Evolutionary conservation across 2,888 invertebrate genomes (phyloP), one percentile per base, ranked within the genome.

Genomic region (Eristalis arbustorum): DNA sequence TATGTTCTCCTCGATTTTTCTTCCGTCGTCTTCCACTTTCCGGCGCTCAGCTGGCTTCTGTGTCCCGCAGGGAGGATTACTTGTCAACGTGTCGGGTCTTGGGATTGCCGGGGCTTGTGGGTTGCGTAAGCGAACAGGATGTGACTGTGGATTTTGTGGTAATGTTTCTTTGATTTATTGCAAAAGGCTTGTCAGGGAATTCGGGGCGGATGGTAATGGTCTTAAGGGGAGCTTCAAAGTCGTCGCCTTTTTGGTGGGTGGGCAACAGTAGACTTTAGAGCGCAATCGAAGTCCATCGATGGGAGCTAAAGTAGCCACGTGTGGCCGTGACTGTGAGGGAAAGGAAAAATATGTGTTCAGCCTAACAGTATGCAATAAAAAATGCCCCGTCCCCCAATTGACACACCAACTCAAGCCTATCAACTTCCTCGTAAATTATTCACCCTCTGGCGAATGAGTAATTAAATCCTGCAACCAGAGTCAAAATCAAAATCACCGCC

Each of bases 91-190:
- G 28, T 31, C 23, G 69, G 31, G 8, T 22, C 40, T 71, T 62
- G 40, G 59, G 23, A 31, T 59, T 59, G 67, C 25, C 14, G 59
- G 18, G 22, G 59, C 23, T 4, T 3, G 31, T 2, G 6, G 37
- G 42, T 71, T 71, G 18, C 37, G 18, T 40, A 61, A 34, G 31
- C 22, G 14, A 6, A 28, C 61, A 71, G 61, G 61, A 40, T 42
- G 61, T 25, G 31, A 10, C 42, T 61, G 61, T 8, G 66, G 14
- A 62, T 62, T 49, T 49, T 56, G 23, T 13, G 74, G 40, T 23
- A 10, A 74, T 37, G 49, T 69, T 59, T n/a, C 42, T 56, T 61
- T 71, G 69, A 69, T 71, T 71, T 71, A 28, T 71, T 31, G 34
- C 18, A 25, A 40, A n/a, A 28, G 18, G 25, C 49, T 49, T 13